Conservation (phyloP, 2,888 invertebrate genomes). For the Germaria angustata region DNA sequence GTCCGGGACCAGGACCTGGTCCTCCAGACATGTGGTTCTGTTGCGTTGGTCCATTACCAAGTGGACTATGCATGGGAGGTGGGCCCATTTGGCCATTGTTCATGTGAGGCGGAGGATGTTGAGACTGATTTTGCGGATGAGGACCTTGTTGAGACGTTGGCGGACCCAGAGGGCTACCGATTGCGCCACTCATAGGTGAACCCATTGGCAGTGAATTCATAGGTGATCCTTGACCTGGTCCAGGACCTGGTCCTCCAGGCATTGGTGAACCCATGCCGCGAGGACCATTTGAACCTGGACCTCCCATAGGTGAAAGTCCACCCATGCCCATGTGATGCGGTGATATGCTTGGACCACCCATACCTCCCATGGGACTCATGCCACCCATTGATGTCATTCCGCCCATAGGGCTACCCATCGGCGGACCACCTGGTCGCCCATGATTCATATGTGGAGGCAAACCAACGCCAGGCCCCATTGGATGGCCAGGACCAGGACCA, state of each 20-base stretch:
- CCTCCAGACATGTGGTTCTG: slow-evolving; percentile 80
- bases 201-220: slow-evolving; percentile 87
- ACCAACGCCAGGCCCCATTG: slow-evolving; percentile 75
- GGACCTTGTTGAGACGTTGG: slow-evolving; percentile 71
- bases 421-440: slow-evolving; percentile 75
- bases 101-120: slow-evolving; percentile 80
- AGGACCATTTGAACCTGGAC: slow-evolving; percentile 81
- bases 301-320: slow-evolving; percentile 81
- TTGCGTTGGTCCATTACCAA: slow-evolving; percentile 83
- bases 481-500: slow-evolving; percentile 71
- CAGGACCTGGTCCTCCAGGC: slow-evolving; percentile 82
- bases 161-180: slow-evolving; percentile 85
- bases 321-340: slow-evolving; percentile 81
- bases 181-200: slow-evolving; percentile 86
- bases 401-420: slow-evolving; percentile 82
- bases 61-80: slow-evolving; percentile 87
- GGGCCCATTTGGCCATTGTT: slow-evolving; percentile 88
- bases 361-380: slow-evolving; percentile 81
- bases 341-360: slow-evolving; percentile 80
- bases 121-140: slow-evolving; percentile 73
- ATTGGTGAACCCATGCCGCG: slow-evolving; percentile 86
- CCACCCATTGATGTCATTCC: slow-evolving; percentile 81
- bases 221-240: slow-evolving; percentile 81
- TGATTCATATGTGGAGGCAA: slow-evolving; percentile 79
- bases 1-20: slow-evolving; percentile 75